Percentiles rank a stretch among this genome's conserved stretches.
These are phyloP conservation scores for Campodea augens DNA, from an alignment of 1,140 invertebrate genomes.

Conservation along the genomic window DNA sequence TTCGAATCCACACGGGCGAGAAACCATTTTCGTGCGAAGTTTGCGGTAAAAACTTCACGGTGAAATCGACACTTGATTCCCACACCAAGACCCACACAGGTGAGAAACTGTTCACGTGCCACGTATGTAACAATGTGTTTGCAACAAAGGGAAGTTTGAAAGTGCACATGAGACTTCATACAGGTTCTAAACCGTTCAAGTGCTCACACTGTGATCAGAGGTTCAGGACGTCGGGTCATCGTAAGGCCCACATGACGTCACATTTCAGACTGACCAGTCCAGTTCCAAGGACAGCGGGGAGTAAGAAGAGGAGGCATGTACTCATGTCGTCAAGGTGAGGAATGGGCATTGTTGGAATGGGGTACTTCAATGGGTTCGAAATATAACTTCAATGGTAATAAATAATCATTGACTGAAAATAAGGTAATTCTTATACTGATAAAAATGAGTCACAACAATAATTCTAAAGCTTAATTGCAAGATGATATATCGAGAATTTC, in stretches of 20 bases:
- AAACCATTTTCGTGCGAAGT: slow-evolving; percentile 40
- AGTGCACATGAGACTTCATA: slow-evolving; percentile 49
- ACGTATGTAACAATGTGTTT: slow-evolving; percentile 36
- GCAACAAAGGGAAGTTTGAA: slow-evolving; percentile 41
- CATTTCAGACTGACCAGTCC: slow-evolving; percentile 25
- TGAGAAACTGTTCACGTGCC: slow-evolving; percentile 32
- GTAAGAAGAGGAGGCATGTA: too few relatives aligned
- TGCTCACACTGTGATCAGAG: slow-evolving; percentile 38
- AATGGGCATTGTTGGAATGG: too few relatives aligned
- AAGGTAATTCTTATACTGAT: too few relatives aligned
- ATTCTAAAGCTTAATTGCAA: too few relatives aligned
- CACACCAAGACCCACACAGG: slow-evolving; percentile 37
- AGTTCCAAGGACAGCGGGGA: too few relatives aligned
- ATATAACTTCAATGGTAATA: too few relatives aligned
- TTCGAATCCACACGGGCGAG: slow-evolving; percentile 43
- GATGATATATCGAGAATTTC: too few relatives aligned
- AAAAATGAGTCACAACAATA: too few relatives aligned
- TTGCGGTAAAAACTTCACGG: slow-evolving; percentile 42
- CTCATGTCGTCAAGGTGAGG: too few relatives aligned
- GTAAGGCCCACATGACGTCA: slow-evolving; percentile 37
- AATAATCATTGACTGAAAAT: too few relatives aligned
- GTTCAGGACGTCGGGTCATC: slow-evolving; percentile 47
- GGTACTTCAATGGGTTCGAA: too few relatives aligned
- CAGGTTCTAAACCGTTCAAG: slow-evolving; percentile 43
- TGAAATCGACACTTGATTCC: slow-evolving; percentile 41